phyloP scores from a whole-genome alignment of 1,140 invertebrate genomes.

The Ceratosolen solmsi region DNA sequence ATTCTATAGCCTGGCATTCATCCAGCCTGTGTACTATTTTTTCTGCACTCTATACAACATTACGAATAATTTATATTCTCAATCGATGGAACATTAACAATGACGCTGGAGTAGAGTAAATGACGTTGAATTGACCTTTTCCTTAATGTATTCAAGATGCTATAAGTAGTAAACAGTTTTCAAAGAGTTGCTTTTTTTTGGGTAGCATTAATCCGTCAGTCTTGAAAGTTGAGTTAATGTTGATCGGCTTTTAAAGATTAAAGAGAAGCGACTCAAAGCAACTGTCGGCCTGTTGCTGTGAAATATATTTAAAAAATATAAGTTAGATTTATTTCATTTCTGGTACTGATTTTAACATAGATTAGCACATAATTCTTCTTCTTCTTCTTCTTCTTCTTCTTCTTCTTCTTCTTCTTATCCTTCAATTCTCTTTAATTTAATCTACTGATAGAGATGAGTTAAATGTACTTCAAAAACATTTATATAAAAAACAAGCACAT shows the following conservation, averaged over 20 bases:
- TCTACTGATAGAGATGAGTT: too few relatives aligned
- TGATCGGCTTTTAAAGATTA: constrained; percentile 16
- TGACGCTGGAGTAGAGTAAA: too few relatives aligned
- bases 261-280: constrained; percentile 7
- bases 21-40: background rate
- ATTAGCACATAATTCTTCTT: too few relatives aligned
- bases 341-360: too few relatives aligned
- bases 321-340: background rate
- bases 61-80: constrained; percentile 53
- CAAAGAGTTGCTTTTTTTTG: background rate
- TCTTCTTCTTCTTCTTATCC: too few relatives aligned
- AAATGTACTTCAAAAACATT: too few relatives aligned
- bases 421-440: too few relatives aligned
- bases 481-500: too few relatives aligned
- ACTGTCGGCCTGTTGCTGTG: background rate
- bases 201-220: background rate
- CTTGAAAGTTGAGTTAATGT: background rate
- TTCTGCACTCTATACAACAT: constrained; percentile 16
- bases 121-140: background rate
- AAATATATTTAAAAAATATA: background rate
- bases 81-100: constrained; percentile 25
- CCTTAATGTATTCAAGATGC: background rate
- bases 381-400: too few relatives aligned
- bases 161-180: background rate
- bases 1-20: background rate